Conservation (phyloP, 1,140 invertebrate genomes). For the Drosophila biarmipes region DNA sequence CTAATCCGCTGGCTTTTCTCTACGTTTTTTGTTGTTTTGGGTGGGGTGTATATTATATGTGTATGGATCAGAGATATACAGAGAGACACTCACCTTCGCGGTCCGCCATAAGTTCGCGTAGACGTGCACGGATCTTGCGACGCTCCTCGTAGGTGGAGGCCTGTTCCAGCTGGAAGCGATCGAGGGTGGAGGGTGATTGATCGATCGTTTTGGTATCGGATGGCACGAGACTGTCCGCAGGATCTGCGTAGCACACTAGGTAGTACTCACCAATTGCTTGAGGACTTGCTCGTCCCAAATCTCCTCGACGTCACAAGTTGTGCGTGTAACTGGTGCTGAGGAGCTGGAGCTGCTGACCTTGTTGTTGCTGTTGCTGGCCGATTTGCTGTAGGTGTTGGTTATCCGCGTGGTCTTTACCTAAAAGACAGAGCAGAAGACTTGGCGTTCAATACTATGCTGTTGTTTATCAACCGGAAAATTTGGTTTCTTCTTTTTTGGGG, state of each 20-base stretch:
- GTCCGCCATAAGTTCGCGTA: constrained; percentile 91
- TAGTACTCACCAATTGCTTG: constrained; percentile 88
- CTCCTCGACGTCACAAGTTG: constrained; percentile 88
- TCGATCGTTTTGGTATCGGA: constrained; percentile 1
- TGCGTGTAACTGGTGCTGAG: constrained; percentile 84
- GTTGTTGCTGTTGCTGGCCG: constrained; percentile 5
- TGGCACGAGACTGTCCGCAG: constrained; percentile 38
- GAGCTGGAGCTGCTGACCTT: constrained; percentile 72
- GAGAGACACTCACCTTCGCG: constrained; percentile 88
- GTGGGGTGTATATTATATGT: not conserved
- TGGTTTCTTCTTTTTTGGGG: not conserved
- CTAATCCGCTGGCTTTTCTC: constrained; percentile 8
- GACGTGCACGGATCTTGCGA: constrained; percentile 90
- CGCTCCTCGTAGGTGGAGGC: constrained; percentile 94
- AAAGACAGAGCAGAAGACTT: constrained; percentile 43
- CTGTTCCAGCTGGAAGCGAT: constrained; percentile 90
- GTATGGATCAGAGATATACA: too few species aligned
- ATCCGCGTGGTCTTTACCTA: constrained; percentile 85
- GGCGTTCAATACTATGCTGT: constrained; percentile 7
- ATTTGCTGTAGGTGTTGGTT: constrained; percentile 78
- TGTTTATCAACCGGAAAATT: constrained; percentile 77
- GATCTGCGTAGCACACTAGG: not conserved
- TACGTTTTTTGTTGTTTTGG: not conserved
- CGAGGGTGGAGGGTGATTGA: constrained; percentile 1
- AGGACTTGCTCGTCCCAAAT: constrained; percentile 91